Evolutionary conservation across 2,113 vertebrate species (phyloP).

Genomic region (Rhinogobius similis): DNA sequence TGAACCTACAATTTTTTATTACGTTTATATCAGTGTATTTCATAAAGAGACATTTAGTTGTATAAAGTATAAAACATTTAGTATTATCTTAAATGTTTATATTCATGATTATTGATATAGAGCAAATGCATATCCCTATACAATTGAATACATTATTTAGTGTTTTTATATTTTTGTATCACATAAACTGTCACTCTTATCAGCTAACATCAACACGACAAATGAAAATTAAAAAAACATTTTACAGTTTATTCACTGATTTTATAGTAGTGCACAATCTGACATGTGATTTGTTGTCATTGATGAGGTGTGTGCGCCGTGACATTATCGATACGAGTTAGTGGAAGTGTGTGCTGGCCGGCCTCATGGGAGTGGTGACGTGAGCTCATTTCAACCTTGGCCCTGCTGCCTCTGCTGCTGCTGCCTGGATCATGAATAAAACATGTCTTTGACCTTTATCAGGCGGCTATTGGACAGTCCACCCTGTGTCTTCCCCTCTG

Average conservation of each 20-base stretch:
- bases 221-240: neutral
- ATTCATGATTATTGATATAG: too few species aligned
- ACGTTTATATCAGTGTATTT: neutral
- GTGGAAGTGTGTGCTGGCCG: conserved; percentile 80
- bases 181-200: too few species aligned
- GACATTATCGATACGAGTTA: conserved; percentile 59
- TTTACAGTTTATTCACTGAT: conserved; percentile 4
- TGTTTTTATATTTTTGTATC: too few species aligned
- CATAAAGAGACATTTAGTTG: neutral
- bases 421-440: conserved; percentile 76
- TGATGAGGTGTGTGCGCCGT: conserved; percentile 40
- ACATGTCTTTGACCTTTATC: conserved; percentile 80
- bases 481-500: conserved; percentile 58
- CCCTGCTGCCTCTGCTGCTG: conserved; percentile 56
- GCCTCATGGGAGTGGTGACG: conserved; percentile 64
- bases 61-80: neutral
- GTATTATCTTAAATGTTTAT: neutral
- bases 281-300: conserved; percentile 39
- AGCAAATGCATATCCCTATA: too few species aligned
- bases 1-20: neutral
- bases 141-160: too few species aligned
- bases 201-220: too few species aligned
- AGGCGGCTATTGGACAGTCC: conserved; percentile 77
- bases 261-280: conserved; percentile 1
- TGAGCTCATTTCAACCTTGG: conserved; percentile 76